Conservation (phyloP, 2,797 vertebrate species). For the Betta splendens region DNA sequence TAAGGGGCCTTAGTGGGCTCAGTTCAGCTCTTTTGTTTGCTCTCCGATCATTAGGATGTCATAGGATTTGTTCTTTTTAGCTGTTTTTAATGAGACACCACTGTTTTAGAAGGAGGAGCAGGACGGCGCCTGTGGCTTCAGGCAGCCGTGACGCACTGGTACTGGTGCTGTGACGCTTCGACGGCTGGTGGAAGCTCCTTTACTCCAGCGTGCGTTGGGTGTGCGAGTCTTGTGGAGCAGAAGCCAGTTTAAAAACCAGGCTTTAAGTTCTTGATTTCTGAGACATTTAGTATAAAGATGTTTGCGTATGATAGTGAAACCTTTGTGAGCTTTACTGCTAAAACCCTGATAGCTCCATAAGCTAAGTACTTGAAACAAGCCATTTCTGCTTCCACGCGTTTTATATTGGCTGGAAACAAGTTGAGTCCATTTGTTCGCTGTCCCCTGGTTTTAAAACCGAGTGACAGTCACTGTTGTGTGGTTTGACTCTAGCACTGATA, state of each 20-base stretch:
- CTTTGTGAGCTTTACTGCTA: constrained; percentile 2
- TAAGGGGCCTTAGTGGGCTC: neutral
- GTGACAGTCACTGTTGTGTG: neutral
- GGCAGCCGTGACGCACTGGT: too few relatives aligned
- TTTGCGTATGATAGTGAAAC: constrained; percentile 32
- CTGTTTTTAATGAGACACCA: constrained; percentile 19
- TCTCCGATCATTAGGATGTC: neutral
- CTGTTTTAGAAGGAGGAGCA: constrained; percentile 1
- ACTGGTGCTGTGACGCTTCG: too few relatives aligned
- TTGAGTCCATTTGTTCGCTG: too few relatives aligned
- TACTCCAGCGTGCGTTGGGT: too few relatives aligned
- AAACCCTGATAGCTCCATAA: constrained; percentile 26
- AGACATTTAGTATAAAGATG: constrained; percentile 5
- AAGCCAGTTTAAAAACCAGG: constrained; percentile 8
- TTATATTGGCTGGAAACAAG: too few relatives aligned
- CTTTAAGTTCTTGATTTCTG: constrained; percentile 19
- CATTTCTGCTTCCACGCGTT: too few relatives aligned
- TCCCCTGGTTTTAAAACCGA: neutral
- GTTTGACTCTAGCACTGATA: constrained; percentile 28
- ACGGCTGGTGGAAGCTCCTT: too few relatives aligned
- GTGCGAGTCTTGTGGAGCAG: constrained; percentile 2
- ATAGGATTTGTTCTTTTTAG: neutral
- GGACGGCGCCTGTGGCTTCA: neutral
- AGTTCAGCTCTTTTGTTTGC: neutral
- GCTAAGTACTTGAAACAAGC: constrained; percentile 77